Evolutionary conservation across 2,888 invertebrate genomes (phyloP), one percentile per base, ranked within the genome.

Genomic region (Ametastegia equiseti): DNA sequence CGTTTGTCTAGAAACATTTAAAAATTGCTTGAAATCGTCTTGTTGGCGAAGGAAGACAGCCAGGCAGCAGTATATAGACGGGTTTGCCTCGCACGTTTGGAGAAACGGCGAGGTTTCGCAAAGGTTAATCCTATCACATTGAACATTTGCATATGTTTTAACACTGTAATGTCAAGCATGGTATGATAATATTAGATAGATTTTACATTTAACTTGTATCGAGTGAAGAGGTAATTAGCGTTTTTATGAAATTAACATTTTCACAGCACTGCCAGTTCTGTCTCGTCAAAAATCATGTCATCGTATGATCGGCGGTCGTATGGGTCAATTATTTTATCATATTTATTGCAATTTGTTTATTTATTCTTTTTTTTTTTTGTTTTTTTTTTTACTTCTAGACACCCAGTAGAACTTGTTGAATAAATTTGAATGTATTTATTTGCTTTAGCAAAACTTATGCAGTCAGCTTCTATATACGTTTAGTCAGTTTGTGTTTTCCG

Each of bases 401-500:
- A 71, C 67, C 67, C 36, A 27, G 80, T 47, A 65, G 79, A 65
- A 9, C 50, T 80, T n/a, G 23, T 39, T n/a, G 6, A 71, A 80
- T 47, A 67, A 80, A 78, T 50, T 65, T 80, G 27, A 47, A 67
- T 78, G 15, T 69, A 39, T 27, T 67, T 65, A 77, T 63, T 60
- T 81, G 47, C 42, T 71, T 71, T 71, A 30, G 71, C 30, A 45
- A n/a, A 71, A 71, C 71, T 71, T 47, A 71, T 71, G 71, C 71
- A 71, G 71, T 45, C 71, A 71, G 71, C 45, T 71, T 71, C 71
- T 71, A 71, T n/a, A n/a, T n/a, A n/a, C 45, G 47, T 71, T 27
- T 45, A 71, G 71, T 71, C 47, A 30, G 71, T 71, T 45, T 45
- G 71, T 71, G 54, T 69, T 71, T 80, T 80, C 39, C 69, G 80